Evolutionary conservation across 2,113 vertebrate species (phyloP).

Genomic region (Petrocephalus zakoni): DNA sequence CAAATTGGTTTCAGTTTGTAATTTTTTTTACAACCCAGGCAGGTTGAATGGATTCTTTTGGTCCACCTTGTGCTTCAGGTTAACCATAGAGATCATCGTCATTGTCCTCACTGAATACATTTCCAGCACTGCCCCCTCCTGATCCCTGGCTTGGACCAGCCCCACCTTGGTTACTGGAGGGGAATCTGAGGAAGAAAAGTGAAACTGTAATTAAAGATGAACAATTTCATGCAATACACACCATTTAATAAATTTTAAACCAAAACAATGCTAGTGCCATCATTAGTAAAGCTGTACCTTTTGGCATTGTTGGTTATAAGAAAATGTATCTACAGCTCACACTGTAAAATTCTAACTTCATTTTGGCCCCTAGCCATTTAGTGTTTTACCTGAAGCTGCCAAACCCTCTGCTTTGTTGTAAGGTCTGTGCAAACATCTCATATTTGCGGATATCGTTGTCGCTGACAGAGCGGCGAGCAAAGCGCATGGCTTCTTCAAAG

Average conservation of each 20-base stretch:
- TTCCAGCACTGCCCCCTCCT: slow-evolving; percentile 75
- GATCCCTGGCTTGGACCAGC: slow-evolving; percentile 85
- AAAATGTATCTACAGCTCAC: not conserved
- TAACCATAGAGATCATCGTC: slow-evolving; percentile 97
- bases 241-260: not conserved
- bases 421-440: slow-evolving; percentile 97
- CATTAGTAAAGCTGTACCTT: not conserved
- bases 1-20: slow-evolving; percentile 55
- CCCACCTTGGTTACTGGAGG: slow-evolving; percentile 78
- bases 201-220: not conserved
- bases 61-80: slow-evolving; percentile 55
- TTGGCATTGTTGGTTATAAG: not conserved
- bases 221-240: not conserved
- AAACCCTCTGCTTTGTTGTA: slow-evolving; percentile 97
- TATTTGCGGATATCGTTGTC: slow-evolving; percentile 99
- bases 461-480: slow-evolving; percentile 94
- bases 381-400: slow-evolving; percentile 89
- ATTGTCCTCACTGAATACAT: slow-evolving; percentile 90
- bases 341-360: not conserved
- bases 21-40: slow-evolving; percentile 70
- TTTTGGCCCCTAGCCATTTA: not conserved
- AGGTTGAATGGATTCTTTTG: slow-evolving; percentile 58
- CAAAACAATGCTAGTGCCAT: not conserved
- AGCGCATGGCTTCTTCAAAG: slow-evolving; percentile 98
- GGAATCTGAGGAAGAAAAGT: slow-evolving; percentile 71